A percentile compares a stretch with the other conserved stretches of the same genome.
These are phyloP conservation scores for Electrona antarctica DNA, from an alignment of 2,113 vertebrate species.

Conservation along the genomic window DNA sequence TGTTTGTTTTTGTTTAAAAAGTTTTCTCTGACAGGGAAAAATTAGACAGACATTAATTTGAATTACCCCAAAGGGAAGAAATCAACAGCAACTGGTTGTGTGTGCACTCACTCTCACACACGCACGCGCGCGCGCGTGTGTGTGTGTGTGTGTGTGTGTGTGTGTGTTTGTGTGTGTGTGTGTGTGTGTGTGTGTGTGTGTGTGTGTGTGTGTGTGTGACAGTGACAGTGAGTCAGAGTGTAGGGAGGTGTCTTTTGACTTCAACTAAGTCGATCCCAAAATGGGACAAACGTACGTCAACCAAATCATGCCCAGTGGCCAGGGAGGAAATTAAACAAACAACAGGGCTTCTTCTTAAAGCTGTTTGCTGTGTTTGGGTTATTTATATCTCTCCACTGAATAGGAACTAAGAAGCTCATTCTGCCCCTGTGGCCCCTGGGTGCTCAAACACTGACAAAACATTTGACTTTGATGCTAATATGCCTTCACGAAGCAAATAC, in stretches of 20 bases:
- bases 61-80: too few relatives aligned
- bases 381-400: slow-evolving; percentile 52
- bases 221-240: not conserved
- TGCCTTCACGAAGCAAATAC: too few relatives aligned
- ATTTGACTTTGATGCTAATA: slow-evolving; percentile 27
- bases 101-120: too few relatives aligned
- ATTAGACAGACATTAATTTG: too few relatives aligned
- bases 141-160: too few relatives aligned
- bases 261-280: slow-evolving; percentile 41
- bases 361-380: slow-evolving; percentile 44
- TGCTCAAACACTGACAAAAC: slow-evolving; percentile 38
- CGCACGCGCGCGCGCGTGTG: too few relatives aligned
- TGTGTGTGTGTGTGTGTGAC: too few relatives aligned
- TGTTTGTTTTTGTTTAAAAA: too few relatives aligned
- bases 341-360: slow-evolving; percentile 44
- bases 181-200: too few relatives aligned
- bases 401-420: slow-evolving; percentile 10
- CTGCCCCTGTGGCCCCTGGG: slow-evolving; percentile 20
- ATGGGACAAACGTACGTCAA: slow-evolving; percentile 40
- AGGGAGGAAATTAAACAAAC: slow-evolving; percentile 44
- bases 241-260: not conserved
- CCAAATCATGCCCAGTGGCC: slow-evolving; percentile 42
- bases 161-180: too few relatives aligned
- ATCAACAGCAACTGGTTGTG: too few relatives aligned
- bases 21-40: too few relatives aligned